Evolutionary conservation across 2,113 vertebrate species (phyloP).

Genomic region (Zapornia atra): DNA sequence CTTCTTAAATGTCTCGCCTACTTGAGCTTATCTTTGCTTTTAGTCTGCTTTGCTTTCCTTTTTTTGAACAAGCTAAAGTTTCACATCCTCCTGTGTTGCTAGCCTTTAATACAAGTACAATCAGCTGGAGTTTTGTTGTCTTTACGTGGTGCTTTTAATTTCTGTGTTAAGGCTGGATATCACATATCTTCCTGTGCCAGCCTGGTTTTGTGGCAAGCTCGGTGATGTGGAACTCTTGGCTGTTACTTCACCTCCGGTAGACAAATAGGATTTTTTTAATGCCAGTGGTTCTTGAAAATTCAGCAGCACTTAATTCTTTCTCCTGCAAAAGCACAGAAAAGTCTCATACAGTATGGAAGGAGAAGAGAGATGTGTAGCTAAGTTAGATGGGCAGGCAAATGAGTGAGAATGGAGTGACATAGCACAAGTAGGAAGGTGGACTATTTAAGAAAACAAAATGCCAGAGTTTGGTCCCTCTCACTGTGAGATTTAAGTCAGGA

Average conservation of each 20-base stretch:
- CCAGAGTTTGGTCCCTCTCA: neutral
- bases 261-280: neutral
- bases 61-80: neutral
- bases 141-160: neutral
- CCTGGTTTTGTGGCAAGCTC: neutral
- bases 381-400: neutral
- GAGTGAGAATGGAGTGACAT: neutral
- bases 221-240: neutral
- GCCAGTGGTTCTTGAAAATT: neutral
- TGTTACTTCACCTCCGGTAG: neutral
- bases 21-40: slow-evolving; percentile 27
- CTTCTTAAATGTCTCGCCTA: neutral
- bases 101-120: neutral
- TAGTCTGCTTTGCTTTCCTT: neutral
- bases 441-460: neutral
- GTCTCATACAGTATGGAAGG: neutral
- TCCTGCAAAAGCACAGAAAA: neutral
- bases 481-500: neutral
- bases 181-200: neutral
- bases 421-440: neutral
- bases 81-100: neutral
- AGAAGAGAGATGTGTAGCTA: neutral
- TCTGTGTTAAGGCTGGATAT: neutral
- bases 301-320: neutral
- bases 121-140: neutral